These are phyloP conservation scores for Myrmophylax atrothorax DNA, from an alignment of 2,113 vertebrate genomes.

Conservation along the genomic window DNA sequence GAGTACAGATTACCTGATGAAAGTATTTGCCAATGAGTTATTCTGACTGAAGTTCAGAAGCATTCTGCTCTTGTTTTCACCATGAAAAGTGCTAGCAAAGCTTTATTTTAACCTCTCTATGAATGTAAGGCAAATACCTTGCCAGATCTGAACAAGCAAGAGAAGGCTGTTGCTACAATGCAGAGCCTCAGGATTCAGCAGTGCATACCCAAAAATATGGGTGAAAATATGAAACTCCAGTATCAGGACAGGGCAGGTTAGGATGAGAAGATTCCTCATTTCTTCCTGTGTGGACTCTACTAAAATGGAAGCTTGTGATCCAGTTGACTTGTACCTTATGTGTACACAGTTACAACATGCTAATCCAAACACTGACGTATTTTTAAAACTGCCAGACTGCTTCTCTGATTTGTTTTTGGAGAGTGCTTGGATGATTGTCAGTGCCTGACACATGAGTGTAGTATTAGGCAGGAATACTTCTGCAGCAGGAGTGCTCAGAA, in stretches of 20 bases:
- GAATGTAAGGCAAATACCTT: neutral
- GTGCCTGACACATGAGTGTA: neutral
- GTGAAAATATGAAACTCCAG: neutral
- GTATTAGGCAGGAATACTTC: neutral
- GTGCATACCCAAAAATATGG: neutral
- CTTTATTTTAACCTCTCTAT: neutral
- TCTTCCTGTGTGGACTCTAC: neutral
- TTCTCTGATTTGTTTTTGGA: conserved; percentile 2
- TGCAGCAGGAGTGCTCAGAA: neutral
- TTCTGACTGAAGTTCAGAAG: conserved; percentile 13
- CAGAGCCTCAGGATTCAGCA: neutral
- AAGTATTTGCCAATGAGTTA: neutral
- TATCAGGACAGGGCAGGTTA: neutral
- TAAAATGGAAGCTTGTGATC: neutral
- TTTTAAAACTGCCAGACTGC: neutral
- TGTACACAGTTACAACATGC: neutral
- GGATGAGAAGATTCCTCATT: neutral
- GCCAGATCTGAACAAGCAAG: neutral
- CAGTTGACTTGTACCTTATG: neutral
- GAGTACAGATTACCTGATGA: neutral
- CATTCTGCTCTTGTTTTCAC: neutral
- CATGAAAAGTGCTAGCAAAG: neutral
- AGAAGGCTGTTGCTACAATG: neutral
- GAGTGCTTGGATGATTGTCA: neutral
- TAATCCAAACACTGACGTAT: neutral